These are phyloP conservation scores for Campylorhamphus procurvoides DNA, from an alignment of 2,113 vertebrate species.

Conservation along the genomic window DNA sequence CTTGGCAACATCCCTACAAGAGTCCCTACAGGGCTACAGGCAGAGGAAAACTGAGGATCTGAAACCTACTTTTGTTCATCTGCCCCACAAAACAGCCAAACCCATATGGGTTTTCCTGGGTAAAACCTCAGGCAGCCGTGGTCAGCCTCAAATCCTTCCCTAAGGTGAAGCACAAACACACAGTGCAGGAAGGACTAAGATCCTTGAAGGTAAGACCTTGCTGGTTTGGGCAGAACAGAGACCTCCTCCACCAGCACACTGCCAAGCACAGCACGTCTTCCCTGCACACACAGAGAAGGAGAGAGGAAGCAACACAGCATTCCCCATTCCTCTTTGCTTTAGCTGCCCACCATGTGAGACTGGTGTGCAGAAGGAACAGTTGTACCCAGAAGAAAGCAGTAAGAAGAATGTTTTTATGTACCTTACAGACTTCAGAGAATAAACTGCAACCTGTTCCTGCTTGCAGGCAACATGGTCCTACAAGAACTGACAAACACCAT, in stretches of 20 bases:
- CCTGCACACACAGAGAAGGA: rapidly evolving
- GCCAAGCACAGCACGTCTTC: not conserved
- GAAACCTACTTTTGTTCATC: not conserved
- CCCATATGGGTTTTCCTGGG: rapidly evolving
- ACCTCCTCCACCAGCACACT: not conserved
- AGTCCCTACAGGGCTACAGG: not conserved
- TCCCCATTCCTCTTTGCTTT: not conserved
- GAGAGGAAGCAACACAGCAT: rapidly evolving
- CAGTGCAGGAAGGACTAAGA: not conserved
- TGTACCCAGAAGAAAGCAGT: not conserved
- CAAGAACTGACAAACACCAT: not conserved
- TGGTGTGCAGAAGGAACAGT: not conserved
- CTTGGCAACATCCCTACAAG: not conserved
- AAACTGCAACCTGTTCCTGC: not conserved
- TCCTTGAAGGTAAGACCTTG: not conserved
- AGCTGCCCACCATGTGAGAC: not conserved
- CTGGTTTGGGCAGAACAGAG: not conserved
- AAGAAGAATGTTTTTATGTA: not conserved
- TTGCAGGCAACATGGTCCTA: not conserved
- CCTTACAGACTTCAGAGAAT: not conserved
- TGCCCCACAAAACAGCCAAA: not conserved
- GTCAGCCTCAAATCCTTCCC: not conserved
- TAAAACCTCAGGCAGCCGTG: not conserved
- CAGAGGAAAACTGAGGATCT: not conserved
- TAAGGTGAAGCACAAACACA: not conserved